Evolutionary conservation across 2,113 vertebrate genomes (phyloP).

Genomic region (Piaya cayana): DNA sequence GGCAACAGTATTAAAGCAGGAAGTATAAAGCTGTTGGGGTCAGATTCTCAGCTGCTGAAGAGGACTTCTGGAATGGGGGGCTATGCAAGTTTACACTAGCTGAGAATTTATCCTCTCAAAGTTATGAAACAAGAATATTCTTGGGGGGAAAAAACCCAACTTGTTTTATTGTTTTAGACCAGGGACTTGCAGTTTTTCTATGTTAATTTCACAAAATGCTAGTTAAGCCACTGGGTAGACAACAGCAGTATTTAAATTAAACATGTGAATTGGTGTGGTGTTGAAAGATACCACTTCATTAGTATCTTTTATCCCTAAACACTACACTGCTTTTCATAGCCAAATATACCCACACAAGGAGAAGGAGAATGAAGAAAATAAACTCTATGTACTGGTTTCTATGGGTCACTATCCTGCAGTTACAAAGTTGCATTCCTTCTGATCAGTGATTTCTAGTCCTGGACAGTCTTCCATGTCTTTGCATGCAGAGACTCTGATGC

Average conservation of each 20-base stretch:
- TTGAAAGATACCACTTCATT: conserved; percentile 59
- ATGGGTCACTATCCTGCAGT: neutral
- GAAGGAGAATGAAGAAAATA: neutral
- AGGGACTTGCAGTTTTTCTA: conserved; percentile 54
- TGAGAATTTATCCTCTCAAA: neutral
- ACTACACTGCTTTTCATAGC: neutral
- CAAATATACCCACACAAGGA: neutral
- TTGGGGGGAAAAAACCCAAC: neutral
- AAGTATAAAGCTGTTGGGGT: neutral
- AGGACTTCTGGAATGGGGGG: neutral
- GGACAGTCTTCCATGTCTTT: neutral
- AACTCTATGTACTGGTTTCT: neutral
- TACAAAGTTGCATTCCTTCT: neutral
- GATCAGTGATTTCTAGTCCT: neutral
- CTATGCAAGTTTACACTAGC: neutral
- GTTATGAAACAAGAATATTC: neutral
- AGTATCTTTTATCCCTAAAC: conserved; percentile 41
- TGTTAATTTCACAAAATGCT: conserved; percentile 26
- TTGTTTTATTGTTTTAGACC: conserved; percentile 4
- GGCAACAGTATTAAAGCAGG: neutral
- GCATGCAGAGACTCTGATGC: neutral
- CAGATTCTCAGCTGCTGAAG: neutral
- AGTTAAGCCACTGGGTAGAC: conserved; percentile 49
- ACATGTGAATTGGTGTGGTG: conserved; percentile 44
- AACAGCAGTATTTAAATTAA: conserved; percentile 64